Conservation (phyloP, 2,888 invertebrate species). For the Choristoneura rosaceana region DNA sequence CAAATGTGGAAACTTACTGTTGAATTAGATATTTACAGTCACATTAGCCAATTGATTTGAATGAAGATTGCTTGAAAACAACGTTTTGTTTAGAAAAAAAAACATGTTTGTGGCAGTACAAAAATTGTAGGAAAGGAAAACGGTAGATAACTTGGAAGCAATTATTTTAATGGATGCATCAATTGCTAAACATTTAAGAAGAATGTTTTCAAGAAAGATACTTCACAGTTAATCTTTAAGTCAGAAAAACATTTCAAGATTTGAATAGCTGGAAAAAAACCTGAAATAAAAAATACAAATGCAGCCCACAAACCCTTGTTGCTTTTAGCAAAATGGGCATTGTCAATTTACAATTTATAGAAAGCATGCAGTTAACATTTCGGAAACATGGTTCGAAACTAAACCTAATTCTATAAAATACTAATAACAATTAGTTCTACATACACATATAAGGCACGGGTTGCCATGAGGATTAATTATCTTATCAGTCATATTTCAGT, state of each 20-base stretch:
- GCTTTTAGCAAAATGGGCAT: neutral
- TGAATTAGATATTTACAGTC: slow-evolving; percentile 29
- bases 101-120: neutral
- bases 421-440: too few species aligned
- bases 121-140: slow-evolving; percentile 7
- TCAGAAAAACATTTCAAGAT: neutral
- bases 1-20: slow-evolving; percentile 18
- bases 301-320: neutral
- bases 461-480: neutral
- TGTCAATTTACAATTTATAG: neutral
- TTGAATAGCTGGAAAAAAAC: slow-evolving; percentile 1
- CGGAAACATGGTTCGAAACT: too few species aligned
- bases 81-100: neutral
- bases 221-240: neutral
- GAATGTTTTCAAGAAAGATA: neutral
- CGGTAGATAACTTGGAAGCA: neutral
- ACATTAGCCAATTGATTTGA: slow-evolving; percentile 21
- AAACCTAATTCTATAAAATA: too few species aligned
- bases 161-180: slow-evolving; percentile 6
- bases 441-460: neutral
- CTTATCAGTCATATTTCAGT: neutral
- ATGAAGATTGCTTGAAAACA: neutral
- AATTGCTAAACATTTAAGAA: neutral
- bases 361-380: neutral
- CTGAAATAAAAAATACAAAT: slow-evolving; percentile 12